phyloP scores from a whole-genome alignment of 2,113 vertebrate genomes.

The Myrmophylax atrothorax region DNA sequence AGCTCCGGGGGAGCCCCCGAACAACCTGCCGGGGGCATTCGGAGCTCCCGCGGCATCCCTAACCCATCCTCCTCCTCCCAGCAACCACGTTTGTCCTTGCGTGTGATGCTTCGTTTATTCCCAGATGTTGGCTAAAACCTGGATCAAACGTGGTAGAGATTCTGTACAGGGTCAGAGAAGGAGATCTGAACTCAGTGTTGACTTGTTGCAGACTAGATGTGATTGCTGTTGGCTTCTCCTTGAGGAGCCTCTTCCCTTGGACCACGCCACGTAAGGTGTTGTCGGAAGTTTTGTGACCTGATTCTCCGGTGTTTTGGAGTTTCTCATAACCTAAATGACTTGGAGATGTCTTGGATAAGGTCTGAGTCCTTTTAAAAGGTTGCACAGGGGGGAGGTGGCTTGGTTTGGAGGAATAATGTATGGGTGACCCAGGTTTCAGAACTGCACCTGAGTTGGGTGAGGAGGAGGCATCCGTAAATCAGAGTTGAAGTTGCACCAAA shows the following conservation, averaged over 20 bases:
- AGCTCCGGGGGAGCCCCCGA: background rate
- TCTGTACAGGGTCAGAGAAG: background rate
- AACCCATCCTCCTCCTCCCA: background rate
- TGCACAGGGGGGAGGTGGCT: background rate
- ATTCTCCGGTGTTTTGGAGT: background rate
- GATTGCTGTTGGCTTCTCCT: background rate
- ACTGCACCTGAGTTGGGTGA: background rate
- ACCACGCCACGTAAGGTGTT: background rate
- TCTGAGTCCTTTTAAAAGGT: background rate
- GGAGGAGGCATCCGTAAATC: background rate
- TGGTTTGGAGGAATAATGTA: background rate
- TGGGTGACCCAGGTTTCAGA: conserved; percentile 45
- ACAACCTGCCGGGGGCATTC: background rate
- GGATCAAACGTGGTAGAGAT: background rate
- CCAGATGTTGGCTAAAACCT: background rate
- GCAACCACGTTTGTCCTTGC: background rate
- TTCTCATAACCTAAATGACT: background rate
- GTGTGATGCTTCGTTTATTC: background rate
- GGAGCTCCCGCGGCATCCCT: background rate
- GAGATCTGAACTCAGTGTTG: background rate
- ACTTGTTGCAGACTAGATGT: background rate
- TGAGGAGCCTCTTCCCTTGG: background rate
- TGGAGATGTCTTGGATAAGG: background rate
- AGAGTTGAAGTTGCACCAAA: background rate
- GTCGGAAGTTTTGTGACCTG: background rate